Percentiles rank a stretch among this genome's conserved stretches.
phyloP scores from a whole-genome alignment of 1,140 invertebrate genomes.

The Pseudobourletiella spinata region DNA sequence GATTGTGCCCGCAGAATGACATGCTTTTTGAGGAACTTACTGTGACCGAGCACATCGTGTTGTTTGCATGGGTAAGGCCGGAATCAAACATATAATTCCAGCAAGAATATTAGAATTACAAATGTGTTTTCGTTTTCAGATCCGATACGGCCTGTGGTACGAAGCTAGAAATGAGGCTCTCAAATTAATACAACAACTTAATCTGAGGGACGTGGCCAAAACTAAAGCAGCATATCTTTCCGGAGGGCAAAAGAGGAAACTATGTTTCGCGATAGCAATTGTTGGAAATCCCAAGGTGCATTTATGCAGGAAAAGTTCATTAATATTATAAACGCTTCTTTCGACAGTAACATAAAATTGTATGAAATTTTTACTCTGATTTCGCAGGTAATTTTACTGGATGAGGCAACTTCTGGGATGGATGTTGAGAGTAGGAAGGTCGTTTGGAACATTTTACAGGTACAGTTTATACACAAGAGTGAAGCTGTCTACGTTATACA shows the following conservation, averaged over 20 bases:
- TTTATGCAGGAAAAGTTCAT: too few species aligned
- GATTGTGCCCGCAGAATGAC: conserved; percentile 57
- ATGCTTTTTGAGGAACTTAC: conserved; percentile 51
- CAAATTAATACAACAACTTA: conserved; percentile 44
- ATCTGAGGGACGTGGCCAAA: conserved; percentile 50
- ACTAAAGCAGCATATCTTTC: conserved; percentile 63
- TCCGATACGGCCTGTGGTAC: conserved; percentile 45
- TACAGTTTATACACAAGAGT: conserved; percentile 38
- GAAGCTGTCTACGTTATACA: conserved; percentile 74
- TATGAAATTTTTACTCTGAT: too few species aligned
- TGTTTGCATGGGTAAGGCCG: conserved; percentile 47
- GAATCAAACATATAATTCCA: neutral
- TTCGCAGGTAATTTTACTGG: conserved; percentile 60
- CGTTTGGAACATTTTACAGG: conserved; percentile 45
- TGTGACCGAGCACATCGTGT: conserved; percentile 50
- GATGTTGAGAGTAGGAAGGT: conserved; percentile 40
- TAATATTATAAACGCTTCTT: too few species aligned
- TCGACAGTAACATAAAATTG: too few species aligned
- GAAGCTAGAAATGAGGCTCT: conserved; percentile 47
- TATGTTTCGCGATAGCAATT: conserved; percentile 75
- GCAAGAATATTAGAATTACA: neutral
- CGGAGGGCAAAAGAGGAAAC: conserved; percentile 74
- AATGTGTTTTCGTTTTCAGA: conserved; percentile 38
- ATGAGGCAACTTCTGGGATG: conserved; percentile 63
- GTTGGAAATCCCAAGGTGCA: conserved; percentile 49